These are phyloP conservation scores for Setophaga coronata DNA, from an alignment of 2,113 vertebrate genomes.

Conservation along the genomic window DNA sequence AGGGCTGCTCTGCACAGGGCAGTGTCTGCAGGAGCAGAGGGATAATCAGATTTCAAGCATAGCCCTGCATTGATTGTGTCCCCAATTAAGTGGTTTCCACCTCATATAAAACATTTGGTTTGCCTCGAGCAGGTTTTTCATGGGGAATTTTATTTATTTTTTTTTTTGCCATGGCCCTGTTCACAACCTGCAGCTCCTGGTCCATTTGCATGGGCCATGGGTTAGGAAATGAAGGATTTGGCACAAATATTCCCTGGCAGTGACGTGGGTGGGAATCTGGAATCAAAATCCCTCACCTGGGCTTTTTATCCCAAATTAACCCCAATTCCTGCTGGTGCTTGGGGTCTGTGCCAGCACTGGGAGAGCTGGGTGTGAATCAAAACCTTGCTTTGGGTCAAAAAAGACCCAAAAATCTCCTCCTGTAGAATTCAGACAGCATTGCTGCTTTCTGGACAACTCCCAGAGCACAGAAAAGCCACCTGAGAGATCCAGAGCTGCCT, in stretches of 20 bases:
- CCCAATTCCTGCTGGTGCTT: neutral
- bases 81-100: constrained; percentile 1
- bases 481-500: neutral
- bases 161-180: neutral
- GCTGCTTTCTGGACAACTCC: neutral
- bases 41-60: constrained; percentile 1
- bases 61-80: neutral
- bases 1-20: neutral
- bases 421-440: neutral
- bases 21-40: neutral
- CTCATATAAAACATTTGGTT: neutral
- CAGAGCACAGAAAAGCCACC: neutral
- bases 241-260: neutral
- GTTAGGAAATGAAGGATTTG: neutral
- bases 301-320: neutral
- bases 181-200: neutral
- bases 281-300: neutral
- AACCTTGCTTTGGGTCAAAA: neutral
- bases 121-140: neutral
- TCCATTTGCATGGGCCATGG: neutral
- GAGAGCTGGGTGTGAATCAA: neutral
- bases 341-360: neutral
- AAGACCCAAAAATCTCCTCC: fast-evolving
- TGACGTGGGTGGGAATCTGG: neutral
- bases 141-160: neutral